Conservation (phyloP, 2,113 vertebrate species). For the Heptranchias perlo region DNA sequence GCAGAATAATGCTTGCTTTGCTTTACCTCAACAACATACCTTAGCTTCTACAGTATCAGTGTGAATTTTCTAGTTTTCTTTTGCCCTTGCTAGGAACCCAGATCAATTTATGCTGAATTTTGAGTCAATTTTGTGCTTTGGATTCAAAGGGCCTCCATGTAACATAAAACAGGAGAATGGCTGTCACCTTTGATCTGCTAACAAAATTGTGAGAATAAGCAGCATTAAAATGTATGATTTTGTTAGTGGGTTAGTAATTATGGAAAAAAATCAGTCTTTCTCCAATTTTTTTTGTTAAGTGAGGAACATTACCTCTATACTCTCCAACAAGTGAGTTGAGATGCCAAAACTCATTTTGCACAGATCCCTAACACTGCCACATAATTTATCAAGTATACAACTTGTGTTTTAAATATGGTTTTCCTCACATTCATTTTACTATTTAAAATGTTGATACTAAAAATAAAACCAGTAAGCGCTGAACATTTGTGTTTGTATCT, state of each 20-base stretch:
- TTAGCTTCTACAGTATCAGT: background rate
- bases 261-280: background rate
- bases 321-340: background rate
- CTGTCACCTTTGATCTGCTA: background rate
- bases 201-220: background rate
- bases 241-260: background rate
- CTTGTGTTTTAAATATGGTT: background rate
- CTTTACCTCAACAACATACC: background rate
- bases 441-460: background rate
- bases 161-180: background rate
- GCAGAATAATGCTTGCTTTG: background rate
- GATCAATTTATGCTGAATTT: background rate
- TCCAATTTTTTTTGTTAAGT: background rate
- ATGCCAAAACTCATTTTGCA: background rate
- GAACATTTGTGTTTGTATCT: background rate
- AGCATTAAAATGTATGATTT: background rate
- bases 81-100: background rate
- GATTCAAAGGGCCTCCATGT: background rate
- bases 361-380: background rate
- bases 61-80: background rate
- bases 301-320: background rate
- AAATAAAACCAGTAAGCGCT: background rate
- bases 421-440: background rate
- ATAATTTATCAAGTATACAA: background rate
- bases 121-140: background rate